Conservation (phyloP, 1,140 invertebrate genomes). For the Venustaconcha ellipsiformis region DNA sequence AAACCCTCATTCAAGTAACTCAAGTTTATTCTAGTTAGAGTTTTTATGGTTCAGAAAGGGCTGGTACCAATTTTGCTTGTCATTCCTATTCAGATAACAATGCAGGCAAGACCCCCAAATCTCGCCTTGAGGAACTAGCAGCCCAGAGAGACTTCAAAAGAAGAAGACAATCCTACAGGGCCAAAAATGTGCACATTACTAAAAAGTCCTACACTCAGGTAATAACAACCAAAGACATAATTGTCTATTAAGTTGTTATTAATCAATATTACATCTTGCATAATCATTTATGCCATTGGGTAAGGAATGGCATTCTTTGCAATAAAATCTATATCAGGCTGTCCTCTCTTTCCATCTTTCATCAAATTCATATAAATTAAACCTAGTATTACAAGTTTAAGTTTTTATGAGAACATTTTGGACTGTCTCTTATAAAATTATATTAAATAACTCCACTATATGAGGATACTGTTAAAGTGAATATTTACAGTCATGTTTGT, state of each 20-base stretch:
- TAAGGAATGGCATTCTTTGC: too few relatives aligned
- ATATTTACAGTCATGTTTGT: too few relatives aligned
- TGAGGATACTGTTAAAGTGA: too few relatives aligned
- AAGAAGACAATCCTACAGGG: conserved; percentile 60
- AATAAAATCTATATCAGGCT: too few relatives aligned
- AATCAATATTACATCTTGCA: too few relatives aligned
- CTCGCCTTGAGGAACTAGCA: conserved; percentile 54
- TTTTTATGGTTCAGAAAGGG: neutral
- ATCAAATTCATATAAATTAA: too few relatives aligned
- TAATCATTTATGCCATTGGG: too few relatives aligned
- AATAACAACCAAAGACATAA: neutral
- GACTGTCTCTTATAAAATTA: too few relatives aligned
- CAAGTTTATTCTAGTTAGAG: neutral
- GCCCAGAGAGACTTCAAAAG: conserved; percentile 60
- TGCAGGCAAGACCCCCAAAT: conserved; percentile 37
- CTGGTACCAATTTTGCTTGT: neutral
- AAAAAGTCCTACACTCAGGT: conserved; percentile 67
- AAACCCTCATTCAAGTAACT: neutral
- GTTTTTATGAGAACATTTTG: too few relatives aligned
- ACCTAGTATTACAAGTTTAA: too few relatives aligned
- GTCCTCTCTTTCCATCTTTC: too few relatives aligned
- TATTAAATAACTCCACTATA: too few relatives aligned
- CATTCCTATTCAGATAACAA: conserved; percentile 1
- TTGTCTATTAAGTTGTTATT: neutral
- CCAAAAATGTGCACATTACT: conserved; percentile 67